phyloP scores from a whole-genome alignment of 1,140 invertebrate genomes.

The Triops cancriformis region DNA sequence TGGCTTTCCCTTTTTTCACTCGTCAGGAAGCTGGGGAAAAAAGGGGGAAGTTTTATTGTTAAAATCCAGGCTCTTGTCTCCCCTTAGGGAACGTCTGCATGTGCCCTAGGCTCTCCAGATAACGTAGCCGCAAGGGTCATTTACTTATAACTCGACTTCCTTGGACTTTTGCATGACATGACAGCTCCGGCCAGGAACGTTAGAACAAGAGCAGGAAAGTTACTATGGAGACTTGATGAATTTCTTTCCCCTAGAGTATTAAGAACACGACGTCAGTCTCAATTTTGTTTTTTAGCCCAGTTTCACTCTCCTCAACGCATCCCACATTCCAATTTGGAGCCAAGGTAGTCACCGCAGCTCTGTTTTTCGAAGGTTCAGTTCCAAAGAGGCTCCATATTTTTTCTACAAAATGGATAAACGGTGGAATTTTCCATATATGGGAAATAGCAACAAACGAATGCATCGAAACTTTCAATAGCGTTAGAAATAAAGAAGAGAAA shows the following conservation, averaged over 20 bases:
- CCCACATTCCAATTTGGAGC: background rate
- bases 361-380: background rate
- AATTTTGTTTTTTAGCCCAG: background rate
- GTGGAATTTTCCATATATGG: background rate
- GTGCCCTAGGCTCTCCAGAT: background rate
- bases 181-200: background rate
- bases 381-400: background rate
- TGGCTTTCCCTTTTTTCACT: background rate
- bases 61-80: background rate
- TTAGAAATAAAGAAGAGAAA: slow-evolving; percentile 2
- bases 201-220: background rate
- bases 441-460: background rate
- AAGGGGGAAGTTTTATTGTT: slow-evolving; percentile 1
- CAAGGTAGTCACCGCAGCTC: background rate
- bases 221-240: slow-evolving; percentile 10
- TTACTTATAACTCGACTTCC: slow-evolving; percentile 9
- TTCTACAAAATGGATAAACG: too few species aligned
- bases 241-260: background rate
- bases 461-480: background rate
- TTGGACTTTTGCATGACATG: slow-evolving; percentile 10
- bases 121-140: slow-evolving; percentile 9
- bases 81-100: background rate
- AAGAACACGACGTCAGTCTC: background rate
- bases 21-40: background rate
- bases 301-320: background rate